phyloP scores from a whole-genome alignment of 2,797 vertebrate genomes.

The Sarcoramphus papa region DNA sequence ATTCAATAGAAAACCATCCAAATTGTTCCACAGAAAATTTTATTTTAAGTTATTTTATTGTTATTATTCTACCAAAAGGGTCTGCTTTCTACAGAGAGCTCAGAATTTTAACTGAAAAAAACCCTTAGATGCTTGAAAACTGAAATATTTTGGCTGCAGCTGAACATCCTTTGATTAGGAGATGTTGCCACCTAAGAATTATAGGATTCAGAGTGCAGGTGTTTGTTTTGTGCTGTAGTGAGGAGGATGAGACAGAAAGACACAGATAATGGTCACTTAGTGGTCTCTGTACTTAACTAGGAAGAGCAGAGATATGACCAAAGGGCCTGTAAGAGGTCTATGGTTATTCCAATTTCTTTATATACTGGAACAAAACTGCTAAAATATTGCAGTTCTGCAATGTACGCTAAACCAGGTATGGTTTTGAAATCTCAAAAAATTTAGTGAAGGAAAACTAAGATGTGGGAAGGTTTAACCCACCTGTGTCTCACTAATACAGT shows the following conservation, averaged over 20 bases:
- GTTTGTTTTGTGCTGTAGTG: neutral
- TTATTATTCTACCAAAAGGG: neutral
- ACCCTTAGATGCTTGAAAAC: neutral
- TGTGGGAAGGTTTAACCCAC: neutral
- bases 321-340: neutral
- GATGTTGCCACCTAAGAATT: neutral
- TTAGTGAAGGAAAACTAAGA: neutral
- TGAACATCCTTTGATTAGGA: neutral
- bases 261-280: no score
- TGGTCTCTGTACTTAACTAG: neutral
- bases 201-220: neutral
- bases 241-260: neutral
- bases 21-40: neutral
- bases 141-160: neutral
- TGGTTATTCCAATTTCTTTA: neutral
- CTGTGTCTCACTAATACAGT: neutral
- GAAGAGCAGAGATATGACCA: neutral
- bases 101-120: neutral
- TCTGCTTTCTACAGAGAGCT: neutral
- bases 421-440: neutral
- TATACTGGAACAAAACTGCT: neutral
- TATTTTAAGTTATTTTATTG: neutral
- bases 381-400: neutral
- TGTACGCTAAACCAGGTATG: neutral
- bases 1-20: neutral